Evolutionary conservation across 2,888 invertebrate genomes (phyloP).

Genomic region (Cosmorhoe ocellata): DNA sequence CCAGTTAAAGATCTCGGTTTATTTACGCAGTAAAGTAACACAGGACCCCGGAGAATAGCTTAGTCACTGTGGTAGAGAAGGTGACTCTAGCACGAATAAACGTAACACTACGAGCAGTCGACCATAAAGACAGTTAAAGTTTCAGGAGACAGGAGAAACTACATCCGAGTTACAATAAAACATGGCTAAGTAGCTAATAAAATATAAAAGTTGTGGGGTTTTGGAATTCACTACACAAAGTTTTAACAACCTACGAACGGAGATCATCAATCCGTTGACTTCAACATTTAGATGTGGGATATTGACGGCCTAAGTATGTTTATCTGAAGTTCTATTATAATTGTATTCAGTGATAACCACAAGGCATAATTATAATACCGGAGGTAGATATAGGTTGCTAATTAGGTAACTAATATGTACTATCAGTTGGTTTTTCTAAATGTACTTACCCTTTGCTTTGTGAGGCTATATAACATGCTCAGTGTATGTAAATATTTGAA

Average conservation of each 20-base stretch:
- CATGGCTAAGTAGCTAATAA: neutral
- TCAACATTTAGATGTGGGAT: too few species aligned
- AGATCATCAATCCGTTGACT: too few species aligned
- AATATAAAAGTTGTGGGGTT: neutral
- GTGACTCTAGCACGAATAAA: constrained; percentile 2
- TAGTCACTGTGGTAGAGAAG: constrained; percentile 10
- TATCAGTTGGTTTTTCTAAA: too few species aligned
- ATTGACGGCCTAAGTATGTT: too few species aligned
- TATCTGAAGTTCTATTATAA: too few species aligned
- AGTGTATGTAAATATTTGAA: neutral
- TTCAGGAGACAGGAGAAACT: neutral
- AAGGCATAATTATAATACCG: too few species aligned
- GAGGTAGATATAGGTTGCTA: too few species aligned
- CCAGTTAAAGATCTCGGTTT: constrained; percentile 41
- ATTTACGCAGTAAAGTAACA: constrained; percentile 36
- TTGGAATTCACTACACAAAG: neutral
- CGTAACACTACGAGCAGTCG: neutral
- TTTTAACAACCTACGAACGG: too few species aligned
- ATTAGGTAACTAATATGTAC: too few species aligned
- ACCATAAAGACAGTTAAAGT: neutral
- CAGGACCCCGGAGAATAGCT: constrained; percentile 20
- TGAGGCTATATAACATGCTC: neutral
- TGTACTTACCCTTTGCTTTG: too few species aligned
- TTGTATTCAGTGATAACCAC: too few species aligned
- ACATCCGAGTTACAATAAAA: neutral